A percentile compares a stretch with the other conserved stretches of the same genome.
phyloP scores from a whole-genome alignment of 2,113 vertebrate genomes.

The Corythornis madagascariensis region DNA sequence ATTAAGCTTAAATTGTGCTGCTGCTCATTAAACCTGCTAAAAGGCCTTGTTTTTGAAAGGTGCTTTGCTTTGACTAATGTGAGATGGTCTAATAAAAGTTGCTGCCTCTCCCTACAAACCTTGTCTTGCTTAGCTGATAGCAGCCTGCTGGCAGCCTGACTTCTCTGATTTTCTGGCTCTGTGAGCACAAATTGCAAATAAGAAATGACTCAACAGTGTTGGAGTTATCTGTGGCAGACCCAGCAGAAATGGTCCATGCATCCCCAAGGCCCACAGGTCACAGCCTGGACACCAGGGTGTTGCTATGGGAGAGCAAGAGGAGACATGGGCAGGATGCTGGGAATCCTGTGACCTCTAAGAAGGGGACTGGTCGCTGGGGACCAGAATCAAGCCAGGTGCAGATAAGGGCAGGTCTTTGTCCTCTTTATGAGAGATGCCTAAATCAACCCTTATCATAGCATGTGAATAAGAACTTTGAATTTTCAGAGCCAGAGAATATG shows the following conservation, averaged over 20 bases:
- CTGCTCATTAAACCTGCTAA: neutral
- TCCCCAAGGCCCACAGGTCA: neutral
- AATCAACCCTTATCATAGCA: fast-evolving
- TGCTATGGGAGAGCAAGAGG: fast-evolving
- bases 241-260: neutral
- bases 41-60: neutral
- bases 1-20: neutral
- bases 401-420: neutral
- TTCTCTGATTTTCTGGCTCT: neutral
- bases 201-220: neutral
- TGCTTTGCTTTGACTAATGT: neutral
- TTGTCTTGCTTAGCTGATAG: neutral
- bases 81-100: neutral
- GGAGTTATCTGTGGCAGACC: neutral
- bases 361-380: neutral
- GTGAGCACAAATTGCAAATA: neutral
- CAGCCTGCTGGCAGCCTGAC: neutral
- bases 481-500: neutral
- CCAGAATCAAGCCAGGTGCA: neutral
- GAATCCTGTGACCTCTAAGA: neutral
- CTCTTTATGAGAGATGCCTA: neutral
- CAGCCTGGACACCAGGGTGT: neutral
- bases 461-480: neutral
- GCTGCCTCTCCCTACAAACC: neutral
- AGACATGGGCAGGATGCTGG: neutral